These are phyloP conservation scores for Halcyon chelicuti DNA, from an alignment of 2,797 vertebrate genomes.

Conservation along the genomic window DNA sequence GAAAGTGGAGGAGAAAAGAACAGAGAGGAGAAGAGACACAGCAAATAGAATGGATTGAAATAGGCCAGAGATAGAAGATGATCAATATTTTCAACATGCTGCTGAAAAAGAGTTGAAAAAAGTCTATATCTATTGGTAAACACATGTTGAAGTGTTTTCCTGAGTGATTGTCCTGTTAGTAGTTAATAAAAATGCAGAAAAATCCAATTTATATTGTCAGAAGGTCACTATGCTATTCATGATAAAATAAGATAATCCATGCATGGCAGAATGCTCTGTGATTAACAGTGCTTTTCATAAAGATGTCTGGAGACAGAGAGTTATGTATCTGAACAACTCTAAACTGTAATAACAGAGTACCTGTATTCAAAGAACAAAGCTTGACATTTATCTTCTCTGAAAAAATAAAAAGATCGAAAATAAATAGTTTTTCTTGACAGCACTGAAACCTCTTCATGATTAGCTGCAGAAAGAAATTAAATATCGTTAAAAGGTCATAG, in stretches of 20 bases:
- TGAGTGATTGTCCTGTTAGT: background rate
- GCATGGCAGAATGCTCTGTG: background rate
- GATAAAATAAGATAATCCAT: background rate
- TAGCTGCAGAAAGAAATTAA: background rate
- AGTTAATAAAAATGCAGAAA: background rate
- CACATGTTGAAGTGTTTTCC: background rate
- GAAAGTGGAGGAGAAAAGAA: background rate
- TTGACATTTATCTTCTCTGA: slow-evolving; percentile 30
- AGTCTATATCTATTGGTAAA: background rate
- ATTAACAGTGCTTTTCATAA: background rate
- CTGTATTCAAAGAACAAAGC: background rate
- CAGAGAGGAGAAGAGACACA: background rate
- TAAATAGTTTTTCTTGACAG: background rate
- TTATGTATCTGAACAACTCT: background rate
- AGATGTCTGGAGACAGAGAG: background rate
- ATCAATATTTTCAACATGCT: background rate
- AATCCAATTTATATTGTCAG: background rate
- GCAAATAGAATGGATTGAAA: background rate
- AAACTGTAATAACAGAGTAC: background rate
- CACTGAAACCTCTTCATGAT: background rate
- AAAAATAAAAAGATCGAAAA: slow-evolving; percentile 1
- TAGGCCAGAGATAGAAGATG: background rate
- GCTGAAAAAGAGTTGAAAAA: background rate
- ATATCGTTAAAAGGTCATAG: slow-evolving; percentile 1
- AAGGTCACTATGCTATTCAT: background rate